These are phyloP conservation scores for Megaceryle torquata DNA, from an alignment of 2,113 vertebrate species.

Conservation along the genomic window DNA sequence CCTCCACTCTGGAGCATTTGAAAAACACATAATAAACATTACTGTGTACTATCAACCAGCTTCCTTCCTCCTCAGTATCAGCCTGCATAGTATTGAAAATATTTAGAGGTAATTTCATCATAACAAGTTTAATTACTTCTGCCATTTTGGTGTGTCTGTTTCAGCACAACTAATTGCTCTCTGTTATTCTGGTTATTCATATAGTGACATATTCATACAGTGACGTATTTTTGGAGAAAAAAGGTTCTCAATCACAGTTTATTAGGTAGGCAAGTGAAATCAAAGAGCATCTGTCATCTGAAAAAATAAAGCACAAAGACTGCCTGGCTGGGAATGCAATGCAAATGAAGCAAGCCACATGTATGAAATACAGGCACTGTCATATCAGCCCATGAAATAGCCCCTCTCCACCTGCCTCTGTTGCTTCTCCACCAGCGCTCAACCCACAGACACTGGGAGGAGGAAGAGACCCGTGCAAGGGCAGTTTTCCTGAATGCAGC, in stretches of 20 bases:
- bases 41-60: neutral
- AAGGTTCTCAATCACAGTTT: neutral
- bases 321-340: neutral
- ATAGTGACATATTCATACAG: neutral
- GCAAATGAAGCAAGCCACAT: neutral
- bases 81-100: neutral
- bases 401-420: fast-evolving
- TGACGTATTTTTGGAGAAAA: neutral
- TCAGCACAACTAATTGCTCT: neutral
- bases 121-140: neutral
- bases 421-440: fast-evolving
- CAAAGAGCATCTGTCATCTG: neutral
- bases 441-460: neutral
- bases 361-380: neutral
- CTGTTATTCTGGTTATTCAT: neutral
- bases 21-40: neutral
- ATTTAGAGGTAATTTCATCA: neutral
- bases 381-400: neutral
- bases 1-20: neutral
- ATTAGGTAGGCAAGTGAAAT: neutral
- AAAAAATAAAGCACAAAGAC: neutral
- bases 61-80: neutral
- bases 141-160: neutral
- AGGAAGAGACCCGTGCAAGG: fast-evolving
- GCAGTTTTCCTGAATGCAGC: neutral